Evolutionary conservation across 2,113 vertebrate genomes (phyloP).

Genomic region (Eurypyga helias): DNA sequence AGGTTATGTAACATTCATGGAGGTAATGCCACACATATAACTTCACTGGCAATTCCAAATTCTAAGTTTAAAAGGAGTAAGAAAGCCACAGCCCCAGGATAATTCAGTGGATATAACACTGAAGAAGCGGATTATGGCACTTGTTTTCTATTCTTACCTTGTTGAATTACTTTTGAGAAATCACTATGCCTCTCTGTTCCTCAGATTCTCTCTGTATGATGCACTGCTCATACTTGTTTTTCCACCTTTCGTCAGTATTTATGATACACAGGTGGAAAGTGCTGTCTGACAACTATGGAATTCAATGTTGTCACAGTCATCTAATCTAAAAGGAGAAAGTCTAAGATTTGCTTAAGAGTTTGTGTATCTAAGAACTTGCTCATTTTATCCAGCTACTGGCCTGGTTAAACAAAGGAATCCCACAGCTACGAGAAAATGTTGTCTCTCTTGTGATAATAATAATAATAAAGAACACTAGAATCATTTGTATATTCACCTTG

Average conservation of each 20-base stretch:
- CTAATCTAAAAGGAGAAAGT: neutral
- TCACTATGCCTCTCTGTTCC: neutral
- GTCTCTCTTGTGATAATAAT: neutral
- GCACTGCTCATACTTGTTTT: neutral
- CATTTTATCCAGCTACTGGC: neutral
- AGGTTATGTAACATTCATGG: neutral
- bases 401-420: neutral
- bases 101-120: neutral
- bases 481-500: neutral
- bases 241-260: neutral
- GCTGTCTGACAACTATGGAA: neutral
- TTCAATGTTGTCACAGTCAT: neutral
- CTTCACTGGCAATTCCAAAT: neutral
- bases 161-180: neutral
- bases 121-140: neutral
- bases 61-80: neutral
- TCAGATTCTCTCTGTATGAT: neutral
- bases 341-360: neutral
- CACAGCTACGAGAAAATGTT: neutral
- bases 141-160: neutral
- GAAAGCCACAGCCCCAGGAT: neutral
- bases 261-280: neutral
- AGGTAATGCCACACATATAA: accelerated
- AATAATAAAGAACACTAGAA: neutral
- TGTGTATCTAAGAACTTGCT: neutral